A percentile compares a stretch with the other conserved stretches of the same genome.
Conservation (phyloP, 2,888 invertebrate genomes). For the Metalampra italica region DNA sequence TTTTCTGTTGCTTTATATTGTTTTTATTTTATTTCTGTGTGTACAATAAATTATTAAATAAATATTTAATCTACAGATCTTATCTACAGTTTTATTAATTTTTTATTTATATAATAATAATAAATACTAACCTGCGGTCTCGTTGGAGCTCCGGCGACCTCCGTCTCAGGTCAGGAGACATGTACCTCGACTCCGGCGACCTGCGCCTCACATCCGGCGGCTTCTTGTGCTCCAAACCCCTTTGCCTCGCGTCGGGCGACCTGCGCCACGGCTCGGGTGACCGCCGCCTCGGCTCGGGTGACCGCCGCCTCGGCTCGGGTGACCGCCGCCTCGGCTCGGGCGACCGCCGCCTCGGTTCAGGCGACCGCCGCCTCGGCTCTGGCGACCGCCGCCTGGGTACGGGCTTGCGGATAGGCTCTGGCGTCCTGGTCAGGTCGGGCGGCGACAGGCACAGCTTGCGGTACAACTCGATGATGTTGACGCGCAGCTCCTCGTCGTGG, state of each 20-base stretch:
- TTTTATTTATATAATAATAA: neutral
- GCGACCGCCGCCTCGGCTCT: slow-evolving; percentile 23
- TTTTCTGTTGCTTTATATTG: too few relatives aligned
- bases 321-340: slow-evolving; percentile 9
- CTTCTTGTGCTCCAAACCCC: slow-evolving; percentile 9
- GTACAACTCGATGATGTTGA: slow-evolving; percentile 83
- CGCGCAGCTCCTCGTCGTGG: slow-evolving; percentile 83
- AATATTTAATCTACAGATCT: too few relatives aligned
- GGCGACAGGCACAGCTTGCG: slow-evolving; percentile 76
- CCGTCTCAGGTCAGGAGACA: slow-evolving; percentile 18
- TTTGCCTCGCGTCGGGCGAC: slow-evolving; percentile 11
- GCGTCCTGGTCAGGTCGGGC: slow-evolving; percentile 31
- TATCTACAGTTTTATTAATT: too few relatives aligned
- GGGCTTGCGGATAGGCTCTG: slow-evolving; percentile 21
- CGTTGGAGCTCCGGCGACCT: slow-evolving; percentile 10
- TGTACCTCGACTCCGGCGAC: slow-evolving; percentile 16
- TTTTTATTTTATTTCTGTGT: too few relatives aligned
- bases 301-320: slow-evolving; percentile 5
- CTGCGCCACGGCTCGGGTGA: slow-evolving; percentile 8
- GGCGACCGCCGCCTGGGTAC: slow-evolving; percentile 36
- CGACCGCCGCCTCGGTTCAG: slow-evolving; percentile 6
- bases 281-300: slow-evolving; percentile 10
- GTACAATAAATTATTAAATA: too few relatives aligned
- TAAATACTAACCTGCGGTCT: slow-evolving; percentile 5
- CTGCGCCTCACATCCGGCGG: slow-evolving; percentile 14